Conservation (phyloP, 2,113 vertebrate genomes). For the Nycticebus coucang region DNA sequence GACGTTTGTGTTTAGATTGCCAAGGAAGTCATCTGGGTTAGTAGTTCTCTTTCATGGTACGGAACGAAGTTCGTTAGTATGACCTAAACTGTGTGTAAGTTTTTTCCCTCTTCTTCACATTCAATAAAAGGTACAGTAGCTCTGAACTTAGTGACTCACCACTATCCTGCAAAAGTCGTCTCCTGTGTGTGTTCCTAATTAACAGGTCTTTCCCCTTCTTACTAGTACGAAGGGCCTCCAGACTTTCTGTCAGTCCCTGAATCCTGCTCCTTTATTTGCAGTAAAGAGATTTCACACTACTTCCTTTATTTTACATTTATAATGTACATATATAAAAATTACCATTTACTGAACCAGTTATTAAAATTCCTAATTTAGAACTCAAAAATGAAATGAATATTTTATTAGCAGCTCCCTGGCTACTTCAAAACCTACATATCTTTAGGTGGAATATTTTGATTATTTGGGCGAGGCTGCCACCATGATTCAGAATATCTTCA, state of each 20-base stretch:
- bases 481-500: not conserved
- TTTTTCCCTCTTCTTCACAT: not conserved
- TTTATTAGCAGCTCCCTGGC: constrained; percentile 39
- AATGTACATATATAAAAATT: not conserved
- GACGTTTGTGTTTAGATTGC: not conserved
- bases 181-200: not conserved
- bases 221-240: not conserved
- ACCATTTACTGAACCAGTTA: not conserved
- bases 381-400: constrained; percentile 48
- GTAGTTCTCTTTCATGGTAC: not conserved
- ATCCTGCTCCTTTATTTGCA: not conserved
- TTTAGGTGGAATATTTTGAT: not conserved
- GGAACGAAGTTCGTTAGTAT: not conserved
- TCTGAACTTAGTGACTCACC: not conserved
- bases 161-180: not conserved
- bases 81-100: not conserved
- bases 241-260: not conserved
- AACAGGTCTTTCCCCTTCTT: not conserved
- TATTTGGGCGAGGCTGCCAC: constrained; percentile 10
- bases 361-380: constrained; percentile 48
- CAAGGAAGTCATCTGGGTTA: not conserved
- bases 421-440: constrained; percentile 9
- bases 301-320: not conserved
- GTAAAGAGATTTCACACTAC: not conserved
- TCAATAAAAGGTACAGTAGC: not conserved